These are phyloP conservation scores for Miniopterus natalensis DNA, from an alignment of 2,113 vertebrate species.

Conservation along the genomic window DNA sequence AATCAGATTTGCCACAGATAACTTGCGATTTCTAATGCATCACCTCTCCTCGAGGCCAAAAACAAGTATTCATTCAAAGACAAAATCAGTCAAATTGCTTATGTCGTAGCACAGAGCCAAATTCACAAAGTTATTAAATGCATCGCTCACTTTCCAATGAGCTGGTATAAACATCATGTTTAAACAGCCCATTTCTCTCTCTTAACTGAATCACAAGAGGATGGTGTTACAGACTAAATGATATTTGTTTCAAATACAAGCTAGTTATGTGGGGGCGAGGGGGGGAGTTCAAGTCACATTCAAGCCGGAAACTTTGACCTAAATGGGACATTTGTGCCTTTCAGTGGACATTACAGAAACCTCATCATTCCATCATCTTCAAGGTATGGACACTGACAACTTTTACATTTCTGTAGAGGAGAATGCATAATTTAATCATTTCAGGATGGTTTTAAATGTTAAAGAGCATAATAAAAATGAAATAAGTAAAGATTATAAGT, in stretches of 20 bases:
- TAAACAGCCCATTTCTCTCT: background rate
- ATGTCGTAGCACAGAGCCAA: background rate
- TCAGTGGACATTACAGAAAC: background rate
- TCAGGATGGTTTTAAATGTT: background rate
- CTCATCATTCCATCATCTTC: background rate
- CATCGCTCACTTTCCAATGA: slow-evolving; percentile 42
- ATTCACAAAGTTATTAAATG: background rate
- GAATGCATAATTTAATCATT: background rate
- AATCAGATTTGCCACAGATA: slow-evolving; percentile 2
- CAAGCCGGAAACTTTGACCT: background rate
- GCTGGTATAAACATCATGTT: background rate
- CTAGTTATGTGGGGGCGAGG: background rate
- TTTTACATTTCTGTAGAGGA: background rate
- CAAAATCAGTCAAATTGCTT: slow-evolving; percentile 42
- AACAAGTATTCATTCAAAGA: slow-evolving; percentile 45
- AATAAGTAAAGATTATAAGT: background rate
- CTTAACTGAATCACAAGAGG: background rate
- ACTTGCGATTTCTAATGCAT: background rate
- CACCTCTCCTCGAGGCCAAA: slow-evolving; percentile 31
- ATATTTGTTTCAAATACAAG: slow-evolving; percentile 30
- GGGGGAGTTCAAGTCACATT: background rate
- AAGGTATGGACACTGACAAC: background rate
- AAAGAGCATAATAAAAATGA: background rate
- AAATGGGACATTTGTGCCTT: background rate
- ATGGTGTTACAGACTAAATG: background rate